Percentiles rank a stretch among this genome's conserved stretches.
Evolutionary conservation across 2,888 invertebrate genomes (phyloP).

Genomic region (Atrina japonica): DNA sequence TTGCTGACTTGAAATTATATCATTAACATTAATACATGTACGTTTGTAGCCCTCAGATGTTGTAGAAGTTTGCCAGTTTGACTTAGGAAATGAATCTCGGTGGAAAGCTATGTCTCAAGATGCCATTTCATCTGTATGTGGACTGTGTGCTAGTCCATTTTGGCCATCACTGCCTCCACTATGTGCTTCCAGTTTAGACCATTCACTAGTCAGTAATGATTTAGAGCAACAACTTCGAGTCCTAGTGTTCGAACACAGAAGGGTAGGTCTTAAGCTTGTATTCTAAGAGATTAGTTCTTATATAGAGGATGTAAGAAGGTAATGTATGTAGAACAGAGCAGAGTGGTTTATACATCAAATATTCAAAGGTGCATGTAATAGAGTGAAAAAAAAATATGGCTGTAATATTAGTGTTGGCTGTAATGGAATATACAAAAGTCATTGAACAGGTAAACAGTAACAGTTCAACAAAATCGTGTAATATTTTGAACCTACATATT

Average conservation of each 20-base stretch:
- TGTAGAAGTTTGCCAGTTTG: slow-evolving; percentile 78
- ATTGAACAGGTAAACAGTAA: no score
- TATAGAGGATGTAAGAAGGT: background rate
- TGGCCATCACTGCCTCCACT: slow-evolving; percentile 77
- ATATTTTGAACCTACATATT: no score
- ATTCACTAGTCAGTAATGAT: slow-evolving; percentile 75
- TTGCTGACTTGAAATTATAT: no score
- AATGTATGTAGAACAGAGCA: background rate
- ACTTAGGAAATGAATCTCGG: slow-evolving; percentile 74
- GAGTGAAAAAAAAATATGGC: no score
- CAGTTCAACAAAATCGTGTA: no score
- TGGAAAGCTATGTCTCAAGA: slow-evolving; percentile 81
- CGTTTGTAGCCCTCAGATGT: slow-evolving; percentile 74
- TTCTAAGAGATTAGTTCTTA: background rate
- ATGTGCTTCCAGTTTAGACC: slow-evolving; percentile 69
- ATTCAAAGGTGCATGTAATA: no score
- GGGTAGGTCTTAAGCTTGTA: slow-evolving; percentile 71
- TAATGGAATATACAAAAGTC: no score
- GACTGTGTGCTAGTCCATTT: slow-evolving; percentile 59
- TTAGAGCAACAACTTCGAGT: slow-evolving; percentile 78
- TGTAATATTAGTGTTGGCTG: no score
- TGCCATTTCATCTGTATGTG: slow-evolving; percentile 77
- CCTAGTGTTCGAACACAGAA: slow-evolving; percentile 75
- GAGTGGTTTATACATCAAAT: no score
- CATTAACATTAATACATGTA: no score